These are phyloP conservation scores for Lethocerus indicus DNA, from an alignment of 1,140 invertebrate genomes.

Conservation along the genomic window DNA sequence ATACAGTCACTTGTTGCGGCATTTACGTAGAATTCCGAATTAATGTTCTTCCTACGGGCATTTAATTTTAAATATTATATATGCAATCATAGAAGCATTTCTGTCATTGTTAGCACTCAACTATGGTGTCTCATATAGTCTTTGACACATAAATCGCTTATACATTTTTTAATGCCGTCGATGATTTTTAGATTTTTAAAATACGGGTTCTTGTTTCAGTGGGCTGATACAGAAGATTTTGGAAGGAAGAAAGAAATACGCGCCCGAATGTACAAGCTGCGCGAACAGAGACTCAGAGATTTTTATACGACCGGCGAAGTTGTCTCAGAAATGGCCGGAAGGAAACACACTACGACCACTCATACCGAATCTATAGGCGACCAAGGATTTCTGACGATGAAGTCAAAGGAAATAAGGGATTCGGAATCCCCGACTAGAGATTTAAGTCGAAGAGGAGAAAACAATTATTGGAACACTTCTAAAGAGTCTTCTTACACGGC, in stretches of 20 bases:
- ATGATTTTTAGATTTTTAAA: neutral
- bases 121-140: too few species aligned
- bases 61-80: too few species aligned
- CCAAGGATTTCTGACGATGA: conserved; percentile 54
- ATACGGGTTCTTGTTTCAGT: conserved; percentile 31
- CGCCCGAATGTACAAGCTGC: conserved; percentile 60
- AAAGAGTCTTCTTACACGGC: conserved; percentile 15
- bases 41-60: too few species aligned
- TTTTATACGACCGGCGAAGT: conserved; percentile 40
- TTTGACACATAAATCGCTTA: too few species aligned
- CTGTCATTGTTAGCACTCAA: too few species aligned
- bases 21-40: too few species aligned
- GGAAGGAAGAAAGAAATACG: conserved; percentile 70
- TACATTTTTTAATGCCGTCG: too few species aligned
- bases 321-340: conserved; percentile 10
- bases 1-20: too few species aligned
- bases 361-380: conserved; percentile 49
- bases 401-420: conserved; percentile 56
- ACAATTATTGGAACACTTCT: conserved; percentile 17
- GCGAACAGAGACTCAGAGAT: conserved; percentile 53
- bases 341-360: conserved; percentile 24
- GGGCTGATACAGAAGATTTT: conserved; percentile 71
- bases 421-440: conserved; percentile 52
- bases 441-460: conserved; percentile 21
- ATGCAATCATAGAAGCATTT: too few species aligned